A percentile compares a stretch with the other conserved stretches of the same genome.
Evolutionary conservation across 2,113 vertebrate genomes (phyloP).

Genomic region (Takifugu bimaculatus): DNA sequence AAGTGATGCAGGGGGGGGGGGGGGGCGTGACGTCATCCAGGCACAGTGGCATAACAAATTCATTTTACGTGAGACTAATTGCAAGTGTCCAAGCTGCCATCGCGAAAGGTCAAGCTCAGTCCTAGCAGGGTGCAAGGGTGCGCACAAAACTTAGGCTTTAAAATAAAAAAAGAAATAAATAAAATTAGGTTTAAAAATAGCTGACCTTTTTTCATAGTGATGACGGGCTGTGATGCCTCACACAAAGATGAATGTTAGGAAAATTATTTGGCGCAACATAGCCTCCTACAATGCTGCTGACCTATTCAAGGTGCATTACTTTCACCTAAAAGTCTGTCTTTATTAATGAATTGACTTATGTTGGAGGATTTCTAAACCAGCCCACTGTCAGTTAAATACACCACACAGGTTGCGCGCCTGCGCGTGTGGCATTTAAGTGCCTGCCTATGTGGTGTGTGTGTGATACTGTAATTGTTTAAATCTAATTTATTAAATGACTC

Average conservation of each 20-base stretch:
- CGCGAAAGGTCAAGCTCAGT: conserved; percentile 58
- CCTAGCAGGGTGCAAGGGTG: conserved; percentile 7
- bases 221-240: conserved; percentile 47
- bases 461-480: conserved; percentile 30
- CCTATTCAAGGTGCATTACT: conserved; percentile 68
- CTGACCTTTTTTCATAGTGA: conserved; percentile 46
- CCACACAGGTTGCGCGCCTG: not conserved
- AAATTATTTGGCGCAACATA: conserved; percentile 36
- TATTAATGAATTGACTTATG: conserved; percentile 30
- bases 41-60: conserved; percentile 20
- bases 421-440: conserved; percentile 10
- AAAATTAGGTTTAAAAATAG: conserved; percentile 30
- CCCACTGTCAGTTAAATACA: conserved; percentile 29
- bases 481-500: conserved; percentile 45
- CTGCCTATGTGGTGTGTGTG: conserved; percentile 17
- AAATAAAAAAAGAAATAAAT: conserved; percentile 6
- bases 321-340: conserved; percentile 44
- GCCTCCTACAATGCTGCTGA: conserved; percentile 38
- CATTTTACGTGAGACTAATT: conserved; percentile 44
- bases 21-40: conserved; percentile 18
- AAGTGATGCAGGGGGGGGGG: not conserved
- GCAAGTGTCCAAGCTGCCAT: conserved; percentile 20
- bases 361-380: conserved; percentile 25
- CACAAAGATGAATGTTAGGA: conserved; percentile 35
- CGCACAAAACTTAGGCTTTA: conserved; percentile 9